phyloP scores from a whole-genome alignment of 2,888 invertebrate species.

The Seira musarum region DNA sequence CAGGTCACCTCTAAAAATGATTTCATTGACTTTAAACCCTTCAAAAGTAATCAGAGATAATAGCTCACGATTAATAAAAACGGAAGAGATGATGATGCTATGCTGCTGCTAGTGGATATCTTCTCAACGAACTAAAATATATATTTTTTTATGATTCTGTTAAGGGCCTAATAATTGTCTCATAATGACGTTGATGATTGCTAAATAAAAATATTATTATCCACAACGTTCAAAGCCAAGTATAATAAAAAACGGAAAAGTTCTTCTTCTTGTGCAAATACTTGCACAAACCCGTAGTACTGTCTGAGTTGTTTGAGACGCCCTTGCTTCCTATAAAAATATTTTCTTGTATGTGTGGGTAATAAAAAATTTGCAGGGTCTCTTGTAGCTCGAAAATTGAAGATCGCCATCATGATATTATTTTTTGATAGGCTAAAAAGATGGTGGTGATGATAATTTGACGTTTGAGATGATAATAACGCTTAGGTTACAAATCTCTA shows the following conservation, averaged over 20 bases:
- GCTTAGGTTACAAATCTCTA: constrained; percentile 12
- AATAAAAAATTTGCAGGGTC: constrained; percentile 6
- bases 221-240: background rate
- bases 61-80: background rate
- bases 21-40: constrained; percentile 12
- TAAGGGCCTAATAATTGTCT: constrained; percentile 10
- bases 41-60: constrained; percentile 13
- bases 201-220: background rate
- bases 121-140: background rate
- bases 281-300: too few relatives aligned
- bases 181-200: constrained; percentile 4
- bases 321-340: background rate
- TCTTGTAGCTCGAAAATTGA: background rate
- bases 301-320: too few relatives aligned
- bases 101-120: background rate
- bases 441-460: constrained; percentile 13
- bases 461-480: constrained; percentile 10
- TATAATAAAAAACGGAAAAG: too few relatives aligned
- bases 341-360: background rate
- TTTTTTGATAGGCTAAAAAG: background rate
- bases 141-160: constrained; percentile 15
- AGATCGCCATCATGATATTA: constrained; percentile 3
- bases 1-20: constrained; percentile 1
- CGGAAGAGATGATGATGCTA: background rate
- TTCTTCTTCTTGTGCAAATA: too few relatives aligned